Conservation (phyloP, 2,113 vertebrate genomes). For the Pseudorectes ferrugineus region DNA sequence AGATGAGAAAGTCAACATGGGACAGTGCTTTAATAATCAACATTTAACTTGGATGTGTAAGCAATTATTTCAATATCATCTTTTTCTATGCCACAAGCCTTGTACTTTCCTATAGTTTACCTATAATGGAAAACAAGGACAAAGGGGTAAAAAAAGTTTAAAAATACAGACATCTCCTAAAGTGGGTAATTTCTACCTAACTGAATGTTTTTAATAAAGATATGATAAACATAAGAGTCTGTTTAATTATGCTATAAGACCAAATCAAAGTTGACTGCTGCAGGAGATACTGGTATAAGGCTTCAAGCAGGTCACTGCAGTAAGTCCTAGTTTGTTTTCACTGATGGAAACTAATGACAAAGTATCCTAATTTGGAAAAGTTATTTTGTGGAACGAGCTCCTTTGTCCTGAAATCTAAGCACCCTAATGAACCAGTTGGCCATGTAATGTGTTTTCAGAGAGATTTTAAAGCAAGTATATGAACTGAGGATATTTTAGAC, state of each 20-base stretch:
- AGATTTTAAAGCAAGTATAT: neutral
- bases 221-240: neutral
- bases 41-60: neutral
- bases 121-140: neutral
- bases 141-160: neutral
- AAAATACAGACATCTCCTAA: neutral
- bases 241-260: neutral
- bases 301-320: neutral
- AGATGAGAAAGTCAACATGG: neutral
- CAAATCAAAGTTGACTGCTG: neutral
- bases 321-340: neutral
- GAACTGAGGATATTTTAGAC: neutral
- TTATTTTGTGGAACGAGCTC: neutral
- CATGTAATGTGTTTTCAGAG: neutral
- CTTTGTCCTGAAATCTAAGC: neutral
- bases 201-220: neutral
- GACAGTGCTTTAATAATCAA: neutral
- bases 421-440: neutral
- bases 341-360: neutral
- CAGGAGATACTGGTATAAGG: neutral
- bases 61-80: slow-evolving; percentile 3
- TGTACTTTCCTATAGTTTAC: neutral
- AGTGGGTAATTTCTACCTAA: neutral
- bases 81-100: neutral
- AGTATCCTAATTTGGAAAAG: neutral